These are phyloP conservation scores for Sebastes minor DNA, from an alignment of 2,797 vertebrate genomes.

Conservation along the genomic window DNA sequence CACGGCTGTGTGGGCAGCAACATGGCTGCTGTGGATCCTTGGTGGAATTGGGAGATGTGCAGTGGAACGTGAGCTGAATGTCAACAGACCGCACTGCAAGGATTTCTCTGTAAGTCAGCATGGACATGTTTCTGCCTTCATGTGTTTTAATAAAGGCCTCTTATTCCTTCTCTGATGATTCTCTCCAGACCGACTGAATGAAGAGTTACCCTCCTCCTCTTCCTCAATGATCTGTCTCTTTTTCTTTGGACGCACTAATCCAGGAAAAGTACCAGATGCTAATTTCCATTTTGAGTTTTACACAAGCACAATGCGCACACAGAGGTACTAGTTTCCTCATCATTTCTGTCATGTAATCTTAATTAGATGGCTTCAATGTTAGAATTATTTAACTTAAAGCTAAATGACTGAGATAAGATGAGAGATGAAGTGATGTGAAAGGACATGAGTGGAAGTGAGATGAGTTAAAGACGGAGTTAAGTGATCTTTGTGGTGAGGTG, in stretches of 20 bases:
- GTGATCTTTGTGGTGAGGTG: not conserved
- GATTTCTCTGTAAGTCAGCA: conserved; percentile 17
- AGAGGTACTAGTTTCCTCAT: not conserved
- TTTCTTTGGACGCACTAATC: not conserved
- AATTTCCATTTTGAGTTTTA: not conserved
- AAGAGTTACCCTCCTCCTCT: not conserved
- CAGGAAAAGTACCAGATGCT: not conserved
- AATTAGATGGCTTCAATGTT: not conserved
- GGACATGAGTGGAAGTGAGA: not conserved
- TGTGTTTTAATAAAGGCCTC: conserved; percentile 24
- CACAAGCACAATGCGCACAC: not conserved
- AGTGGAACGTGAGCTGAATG: conserved; percentile 56
- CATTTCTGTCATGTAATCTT: not conserved
- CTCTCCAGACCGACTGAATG: not conserved
- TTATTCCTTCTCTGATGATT: not conserved
- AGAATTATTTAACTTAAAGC: not conserved
- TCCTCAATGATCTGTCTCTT: not conserved
- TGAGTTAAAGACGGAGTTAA: not conserved
- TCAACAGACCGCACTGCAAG: conserved; percentile 21
- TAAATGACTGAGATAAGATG: not conserved
- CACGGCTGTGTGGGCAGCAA: conserved; percentile 3
- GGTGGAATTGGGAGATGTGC: conserved; percentile 51
- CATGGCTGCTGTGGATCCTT: conserved; percentile 39
- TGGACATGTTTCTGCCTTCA: conserved; percentile 1
- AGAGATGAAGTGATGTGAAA: not conserved